Evolutionary conservation across 2,888 invertebrate species (phyloP).

Genomic region (Oxystoma pomonae): DNA sequence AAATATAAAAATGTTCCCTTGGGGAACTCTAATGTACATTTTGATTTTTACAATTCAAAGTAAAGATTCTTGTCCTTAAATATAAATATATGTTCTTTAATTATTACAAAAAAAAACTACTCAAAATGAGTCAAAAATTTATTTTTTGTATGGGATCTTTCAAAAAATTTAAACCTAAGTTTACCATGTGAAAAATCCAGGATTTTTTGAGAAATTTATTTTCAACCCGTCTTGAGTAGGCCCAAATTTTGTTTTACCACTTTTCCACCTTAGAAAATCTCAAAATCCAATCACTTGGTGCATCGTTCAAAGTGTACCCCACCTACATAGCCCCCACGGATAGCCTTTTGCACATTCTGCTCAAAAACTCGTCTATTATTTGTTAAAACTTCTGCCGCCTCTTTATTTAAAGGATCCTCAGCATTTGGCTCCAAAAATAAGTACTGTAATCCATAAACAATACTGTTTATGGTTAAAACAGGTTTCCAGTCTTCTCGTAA

Average conservation of each 20-base stretch:
- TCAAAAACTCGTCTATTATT: constrained; percentile 92
- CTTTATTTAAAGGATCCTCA: constrained; percentile 97
- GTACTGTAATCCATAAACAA: constrained; percentile 96
- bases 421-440: constrained; percentile 98
- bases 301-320: constrained; percentile 93
- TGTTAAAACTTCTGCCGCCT: constrained; percentile 95
- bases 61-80: too few species aligned
- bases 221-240: neutral
- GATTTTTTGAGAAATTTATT: too few species aligned
- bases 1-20: too few species aligned
- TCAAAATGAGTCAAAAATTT: too few species aligned
- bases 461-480: constrained; percentile 94
- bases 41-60: too few species aligned
- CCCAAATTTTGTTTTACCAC: neutral
- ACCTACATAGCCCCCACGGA: constrained; percentile 94
- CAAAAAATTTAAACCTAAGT: too few species aligned
- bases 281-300: constrained; percentile 70
- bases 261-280: neutral
- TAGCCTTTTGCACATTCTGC: constrained; percentile 92
- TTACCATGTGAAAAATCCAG: too few species aligned
- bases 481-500: constrained; percentile 99
- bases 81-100: too few species aligned
- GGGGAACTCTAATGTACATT: too few species aligned
- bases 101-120: too few species aligned
- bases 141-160: too few species aligned